These are phyloP conservation scores for Leptinotarsa peninsularis DNA, from an alignment of 2,888 invertebrate genomes.

Conservation along the genomic window DNA sequence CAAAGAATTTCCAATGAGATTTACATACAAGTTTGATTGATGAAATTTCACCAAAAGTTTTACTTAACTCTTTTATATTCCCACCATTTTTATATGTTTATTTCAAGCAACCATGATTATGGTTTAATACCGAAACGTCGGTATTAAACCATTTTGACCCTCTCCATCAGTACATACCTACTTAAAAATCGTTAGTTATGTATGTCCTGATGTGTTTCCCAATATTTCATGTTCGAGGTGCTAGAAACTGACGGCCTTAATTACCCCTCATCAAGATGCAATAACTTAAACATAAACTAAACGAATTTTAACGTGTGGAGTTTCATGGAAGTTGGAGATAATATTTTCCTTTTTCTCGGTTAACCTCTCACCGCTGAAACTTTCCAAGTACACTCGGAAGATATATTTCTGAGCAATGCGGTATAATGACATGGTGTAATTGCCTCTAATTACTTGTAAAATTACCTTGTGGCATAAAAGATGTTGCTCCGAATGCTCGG, in stretches of 20 bases:
- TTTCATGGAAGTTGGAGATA: slow-evolving; percentile 49
- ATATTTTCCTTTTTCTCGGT: slow-evolving; percentile 61
- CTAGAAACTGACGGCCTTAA: slow-evolving; percentile 15
- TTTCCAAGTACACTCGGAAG: slow-evolving; percentile 58
- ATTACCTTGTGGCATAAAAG: slow-evolving; percentile 69
- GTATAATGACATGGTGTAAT: slow-evolving; percentile 68
- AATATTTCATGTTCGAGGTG: background rate
- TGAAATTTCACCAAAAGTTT: no score
- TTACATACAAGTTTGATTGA: no score
- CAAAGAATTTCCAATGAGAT: no score
- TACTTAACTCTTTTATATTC: no score
- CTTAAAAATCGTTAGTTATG: no score
- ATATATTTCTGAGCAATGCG: slow-evolving; percentile 64
- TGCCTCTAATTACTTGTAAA: slow-evolving; percentile 69
- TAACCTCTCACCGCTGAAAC: slow-evolving; percentile 53
- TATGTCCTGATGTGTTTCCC: background rate
- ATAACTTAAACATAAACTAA: slow-evolving; percentile 26
- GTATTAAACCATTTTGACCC: no score
- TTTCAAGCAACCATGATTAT: no score
- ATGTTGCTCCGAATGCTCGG: slow-evolving; percentile 59
- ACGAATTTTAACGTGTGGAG: slow-evolving; percentile 41
- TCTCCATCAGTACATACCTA: no score
- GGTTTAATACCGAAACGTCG: no score
- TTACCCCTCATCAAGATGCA: slow-evolving; percentile 23
- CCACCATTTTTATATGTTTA: no score